Conservation (phyloP, 2,888 invertebrate genomes). For the Agrenia bidenticulata region DNA sequence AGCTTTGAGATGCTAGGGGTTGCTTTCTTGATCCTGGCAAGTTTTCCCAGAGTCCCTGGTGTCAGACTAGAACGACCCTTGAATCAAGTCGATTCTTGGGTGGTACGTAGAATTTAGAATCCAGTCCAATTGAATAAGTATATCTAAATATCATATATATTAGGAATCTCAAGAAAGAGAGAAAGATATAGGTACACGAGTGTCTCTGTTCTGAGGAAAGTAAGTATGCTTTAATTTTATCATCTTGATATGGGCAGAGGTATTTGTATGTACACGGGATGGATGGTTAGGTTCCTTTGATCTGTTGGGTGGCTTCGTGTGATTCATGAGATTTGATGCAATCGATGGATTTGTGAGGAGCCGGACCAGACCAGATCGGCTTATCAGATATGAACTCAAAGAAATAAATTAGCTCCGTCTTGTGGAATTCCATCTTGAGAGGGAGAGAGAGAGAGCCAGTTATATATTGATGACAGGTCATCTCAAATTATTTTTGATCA, state of each 20-base stretch:
- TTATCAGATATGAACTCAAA: conserved; percentile 6
- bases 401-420: conserved; percentile 9
- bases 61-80: neutral
- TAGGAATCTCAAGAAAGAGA: neutral
- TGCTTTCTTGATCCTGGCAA: no score
- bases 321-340: conserved; percentile 46
- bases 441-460: no score
- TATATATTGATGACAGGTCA: conserved; percentile 6
- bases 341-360: conserved; percentile 40
- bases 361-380: neutral
- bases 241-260: no score
- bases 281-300: neutral
- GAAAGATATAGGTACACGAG: neutral
- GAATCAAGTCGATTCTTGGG: conserved; percentile 2
- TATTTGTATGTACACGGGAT: neutral
- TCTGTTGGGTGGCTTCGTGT: conserved; percentile 19
- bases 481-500: conserved; percentile 1
- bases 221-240: no score
- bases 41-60: neutral
- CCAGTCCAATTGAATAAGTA: no score
- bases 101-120: neutral
- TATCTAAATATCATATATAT: no score
- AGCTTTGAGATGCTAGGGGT: neutral
- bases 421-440: conserved; percentile 2
- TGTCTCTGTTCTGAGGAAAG: no score